These are phyloP conservation scores for Columba livia DNA, from an alignment of 2,113 vertebrate species.

Conservation along the genomic window DNA sequence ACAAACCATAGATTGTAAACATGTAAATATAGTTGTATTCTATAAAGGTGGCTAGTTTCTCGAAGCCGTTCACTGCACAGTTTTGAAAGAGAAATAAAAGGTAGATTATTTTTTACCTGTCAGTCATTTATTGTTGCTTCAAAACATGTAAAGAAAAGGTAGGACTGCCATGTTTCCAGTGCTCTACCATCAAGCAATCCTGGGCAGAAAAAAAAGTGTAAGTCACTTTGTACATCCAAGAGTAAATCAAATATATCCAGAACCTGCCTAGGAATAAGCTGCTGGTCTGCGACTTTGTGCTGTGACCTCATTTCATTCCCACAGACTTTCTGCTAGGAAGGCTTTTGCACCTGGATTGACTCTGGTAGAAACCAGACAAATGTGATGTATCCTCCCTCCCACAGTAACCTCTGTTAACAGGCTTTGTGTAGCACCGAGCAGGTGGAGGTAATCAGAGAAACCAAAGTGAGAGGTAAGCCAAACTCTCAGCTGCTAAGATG, in stretches of 20 bases:
- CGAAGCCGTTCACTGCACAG: background rate
- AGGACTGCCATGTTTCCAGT: background rate
- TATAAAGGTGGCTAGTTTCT: background rate
- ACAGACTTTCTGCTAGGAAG: background rate
- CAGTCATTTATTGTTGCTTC: background rate
- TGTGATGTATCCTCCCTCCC: background rate
- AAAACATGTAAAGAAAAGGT: background rate
- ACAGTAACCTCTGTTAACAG: background rate
- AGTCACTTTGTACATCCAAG: background rate
- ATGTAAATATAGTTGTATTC: background rate
- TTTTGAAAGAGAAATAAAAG: background rate
- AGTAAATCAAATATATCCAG: background rate
- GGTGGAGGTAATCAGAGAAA: background rate
- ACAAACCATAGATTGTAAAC: background rate
- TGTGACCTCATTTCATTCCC: background rate
- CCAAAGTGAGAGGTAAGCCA: background rate
- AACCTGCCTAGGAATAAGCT: background rate
- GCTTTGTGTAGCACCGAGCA: background rate
- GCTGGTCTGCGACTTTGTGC: background rate
- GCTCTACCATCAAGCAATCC: background rate
- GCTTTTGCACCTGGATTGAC: accelerated
- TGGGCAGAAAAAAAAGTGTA: background rate
- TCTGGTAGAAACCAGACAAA: background rate
- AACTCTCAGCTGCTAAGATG: background rate
- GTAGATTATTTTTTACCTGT: background rate